Base-by-base conservation (phyloP, 2,797 vertebrate species). In the Catostomus latipinnis region DNA sequence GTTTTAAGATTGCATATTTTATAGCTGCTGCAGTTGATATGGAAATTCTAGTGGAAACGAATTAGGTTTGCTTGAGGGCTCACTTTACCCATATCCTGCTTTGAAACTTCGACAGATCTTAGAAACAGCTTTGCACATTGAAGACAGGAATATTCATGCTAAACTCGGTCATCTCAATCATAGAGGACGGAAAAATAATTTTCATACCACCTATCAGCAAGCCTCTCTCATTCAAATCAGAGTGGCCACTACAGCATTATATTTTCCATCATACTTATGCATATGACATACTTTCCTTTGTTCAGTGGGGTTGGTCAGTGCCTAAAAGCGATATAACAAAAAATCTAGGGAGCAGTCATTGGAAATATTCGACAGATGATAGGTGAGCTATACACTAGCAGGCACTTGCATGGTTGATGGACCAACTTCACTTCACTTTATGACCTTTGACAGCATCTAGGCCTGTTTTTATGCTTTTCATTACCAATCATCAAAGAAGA, bases 161-260 rank as follows among this genome's bases (percentile, higher is more conserved):
- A n/a, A 71, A 57, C 57, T 54, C 58, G 7, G 48, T 57, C 78
- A 81, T 71, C 71, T 50, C 68, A 75, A 75, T 83, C 71, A 84
- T 73, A 72, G 80, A 82, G 76, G 82, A 85, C 84, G 88, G 87
- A 90, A 89, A 87, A 86, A 87, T 53, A 56, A 89, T 90, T 90
- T 90, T 88, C 89, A 88, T 90, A 90, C 71, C 78, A 85, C 73
- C 82, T 86, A 86, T 86, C 87, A 83, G 78, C 61, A 79, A 79
- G 81, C 77, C 75, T 22, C 80, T 80, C 86, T 84, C 81, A 90
- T 90, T 90, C 89, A 90, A 90, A 90, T 87, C 74, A 88, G 85
- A 85, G 56, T 83, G 82, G 80, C 85, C 87, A 88, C 84, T 69
- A 84, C 60, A 78, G 82, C 74, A 78, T 78, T 83, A 78, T 77